phyloP scores from a whole-genome alignment of 2,797 vertebrate genomes.

The Dermochelys coriacea region DNA sequence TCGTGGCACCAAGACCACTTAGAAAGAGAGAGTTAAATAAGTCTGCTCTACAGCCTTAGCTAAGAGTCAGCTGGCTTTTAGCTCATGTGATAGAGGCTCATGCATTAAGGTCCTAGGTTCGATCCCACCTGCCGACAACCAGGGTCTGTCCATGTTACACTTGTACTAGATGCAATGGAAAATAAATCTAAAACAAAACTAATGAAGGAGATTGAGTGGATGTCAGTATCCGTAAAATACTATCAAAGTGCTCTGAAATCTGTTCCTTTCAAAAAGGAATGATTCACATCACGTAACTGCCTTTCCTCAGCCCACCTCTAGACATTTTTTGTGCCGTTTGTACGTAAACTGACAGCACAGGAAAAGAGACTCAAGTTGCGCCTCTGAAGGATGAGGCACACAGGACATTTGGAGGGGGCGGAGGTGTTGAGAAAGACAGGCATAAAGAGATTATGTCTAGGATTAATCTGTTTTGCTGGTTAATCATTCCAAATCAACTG shows the following conservation, averaged over 20 bases:
- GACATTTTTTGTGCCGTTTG: not conserved
- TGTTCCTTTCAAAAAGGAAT: not conserved
- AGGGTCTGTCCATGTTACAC: too few species aligned
- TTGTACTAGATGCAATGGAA: not conserved
- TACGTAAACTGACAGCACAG: not conserved
- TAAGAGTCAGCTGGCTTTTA: too few species aligned
- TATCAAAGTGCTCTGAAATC: not conserved
- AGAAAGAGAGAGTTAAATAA: too few species aligned
- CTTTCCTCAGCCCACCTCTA: not conserved
- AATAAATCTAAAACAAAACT: not conserved
- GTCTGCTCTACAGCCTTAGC: too few species aligned
- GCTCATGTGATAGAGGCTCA: too few species aligned
- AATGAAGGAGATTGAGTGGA: not conserved
- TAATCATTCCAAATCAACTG: not conserved
- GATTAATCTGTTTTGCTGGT: not conserved
- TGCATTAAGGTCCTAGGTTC: too few species aligned
- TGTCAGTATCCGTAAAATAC: not conserved
- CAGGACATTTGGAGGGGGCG: not conserved
- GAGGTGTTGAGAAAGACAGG: not conserved
- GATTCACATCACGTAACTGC: not conserved
- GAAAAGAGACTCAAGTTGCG: not conserved
- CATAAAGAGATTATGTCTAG: not conserved
- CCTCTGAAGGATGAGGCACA: fast-evolving
- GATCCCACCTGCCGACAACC: too few species aligned
- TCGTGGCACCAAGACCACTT: too few species aligned